Evolutionary conservation across 2,888 invertebrate species (phyloP).

Genomic region (Drosophila quinaria): DNA sequence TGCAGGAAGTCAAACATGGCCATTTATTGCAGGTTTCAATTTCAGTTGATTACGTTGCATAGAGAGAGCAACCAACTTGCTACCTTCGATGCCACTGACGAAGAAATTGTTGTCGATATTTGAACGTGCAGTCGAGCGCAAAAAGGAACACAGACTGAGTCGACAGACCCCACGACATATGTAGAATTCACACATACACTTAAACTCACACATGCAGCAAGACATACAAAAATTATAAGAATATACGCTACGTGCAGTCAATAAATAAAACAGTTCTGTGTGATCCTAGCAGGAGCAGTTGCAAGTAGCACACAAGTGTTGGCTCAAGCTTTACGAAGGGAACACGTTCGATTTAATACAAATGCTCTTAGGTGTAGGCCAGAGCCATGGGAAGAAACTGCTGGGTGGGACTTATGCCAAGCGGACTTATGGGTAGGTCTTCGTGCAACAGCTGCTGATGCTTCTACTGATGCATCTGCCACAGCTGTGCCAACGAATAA

Average conservation of each 20-base stretch:
- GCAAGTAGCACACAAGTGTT: slow-evolving; percentile 35
- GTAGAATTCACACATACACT: slow-evolving; percentile 46
- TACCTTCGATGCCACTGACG: slow-evolving; percentile 62
- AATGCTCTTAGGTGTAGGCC: slow-evolving; percentile 65
- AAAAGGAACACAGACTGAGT: slow-evolving; percentile 61
- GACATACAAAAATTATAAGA: slow-evolving; percentile 79
- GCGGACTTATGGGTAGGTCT: slow-evolving; percentile 74
- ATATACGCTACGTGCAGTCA: slow-evolving; percentile 80
- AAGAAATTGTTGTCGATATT: slow-evolving; percentile 77
- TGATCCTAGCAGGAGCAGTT: no score
- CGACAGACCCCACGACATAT: no score
- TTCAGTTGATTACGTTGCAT: slow-evolving; percentile 75
- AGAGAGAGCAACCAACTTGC: slow-evolving; percentile 41
- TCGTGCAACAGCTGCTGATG: slow-evolving; percentile 71
- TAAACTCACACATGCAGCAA: slow-evolving; percentile 31
- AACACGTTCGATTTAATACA: slow-evolving; percentile 80
- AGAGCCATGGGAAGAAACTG: background rate
- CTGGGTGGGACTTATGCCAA: slow-evolving; percentile 63
- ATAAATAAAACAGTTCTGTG: slow-evolving; percentile 79
- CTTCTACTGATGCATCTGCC: slow-evolving; percentile 47
- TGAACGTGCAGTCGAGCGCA: slow-evolving; percentile 76
- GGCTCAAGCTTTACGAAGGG: slow-evolving; percentile 49
- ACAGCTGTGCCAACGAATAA: slow-evolving; percentile 73
- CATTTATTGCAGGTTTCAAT: slow-evolving; percentile 79
- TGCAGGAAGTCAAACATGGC: slow-evolving; percentile 73